A percentile compares a stretch with the other conserved stretches of the same genome.
Conservation (phyloP, 2,113 vertebrate genomes). For the Callipepla squamata region DNA sequence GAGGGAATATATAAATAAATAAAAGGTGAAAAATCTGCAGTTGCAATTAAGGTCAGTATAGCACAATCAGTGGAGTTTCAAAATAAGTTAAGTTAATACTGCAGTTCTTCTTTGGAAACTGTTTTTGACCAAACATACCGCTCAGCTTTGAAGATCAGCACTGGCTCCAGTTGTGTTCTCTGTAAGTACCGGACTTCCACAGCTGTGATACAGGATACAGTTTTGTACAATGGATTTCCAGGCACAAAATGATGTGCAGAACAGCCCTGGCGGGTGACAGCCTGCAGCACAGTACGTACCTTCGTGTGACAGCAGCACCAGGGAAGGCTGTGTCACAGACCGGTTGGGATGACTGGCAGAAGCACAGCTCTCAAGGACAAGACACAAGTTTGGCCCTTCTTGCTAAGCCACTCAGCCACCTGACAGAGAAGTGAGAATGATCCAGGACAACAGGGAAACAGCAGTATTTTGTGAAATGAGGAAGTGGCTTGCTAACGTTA, state of each 20-base stretch:
- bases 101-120: neutral
- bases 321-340: neutral
- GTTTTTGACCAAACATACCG: neutral
- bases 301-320: neutral
- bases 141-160: neutral
- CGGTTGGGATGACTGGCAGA: neutral
- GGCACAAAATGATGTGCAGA: neutral
- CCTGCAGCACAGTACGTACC: neutral
- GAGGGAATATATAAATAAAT: neutral
- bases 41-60: neutral
- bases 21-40: neutral
- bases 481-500: conserved; percentile 22
- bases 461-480: neutral
- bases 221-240: neutral
- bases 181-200: neutral
- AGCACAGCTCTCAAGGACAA: neutral
- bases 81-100: neutral
- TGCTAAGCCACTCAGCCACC: neutral
- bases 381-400: conserved; percentile 1
- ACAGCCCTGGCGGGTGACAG: neutral
- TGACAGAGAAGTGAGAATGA: neutral
- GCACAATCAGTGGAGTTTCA: neutral
- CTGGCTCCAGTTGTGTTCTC: neutral
- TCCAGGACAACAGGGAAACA: neutral
- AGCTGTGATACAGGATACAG: neutral